Conservation (phyloP, 2,888 invertebrate species). For the Dicyrtoma fusca region DNA sequence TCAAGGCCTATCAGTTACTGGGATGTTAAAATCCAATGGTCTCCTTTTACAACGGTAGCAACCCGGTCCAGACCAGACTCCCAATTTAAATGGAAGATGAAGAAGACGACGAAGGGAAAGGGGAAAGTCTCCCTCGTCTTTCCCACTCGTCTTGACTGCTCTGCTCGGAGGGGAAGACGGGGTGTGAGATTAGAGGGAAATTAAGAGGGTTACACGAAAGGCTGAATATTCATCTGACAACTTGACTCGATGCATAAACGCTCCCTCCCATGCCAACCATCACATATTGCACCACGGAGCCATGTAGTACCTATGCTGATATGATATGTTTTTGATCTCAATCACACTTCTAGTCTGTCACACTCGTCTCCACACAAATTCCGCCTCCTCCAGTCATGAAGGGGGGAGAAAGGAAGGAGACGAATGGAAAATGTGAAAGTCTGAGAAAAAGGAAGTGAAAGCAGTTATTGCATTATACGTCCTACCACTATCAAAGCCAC, state of each 20-base stretch:
- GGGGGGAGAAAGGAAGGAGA: slow-evolving; percentile 12
- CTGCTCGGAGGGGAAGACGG: slow-evolving; percentile 9
- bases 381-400: neutral
- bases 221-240: slow-evolving; percentile 33
- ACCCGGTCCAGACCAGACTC: too few relatives aligned
- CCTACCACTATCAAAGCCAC: neutral
- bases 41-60: too few relatives aligned
- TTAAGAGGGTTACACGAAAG: slow-evolving; percentile 35
- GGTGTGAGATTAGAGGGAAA: slow-evolving; percentile 37
- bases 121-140: slow-evolving; percentile 1
- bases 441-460: neutral
- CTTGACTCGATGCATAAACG: neutral
- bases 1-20: neutral
- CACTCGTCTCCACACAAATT: neutral
- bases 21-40: neutral
- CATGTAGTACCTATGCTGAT: neutral
- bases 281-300: too few relatives aligned
- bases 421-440: slow-evolving; percentile 19
- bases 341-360: neutral
- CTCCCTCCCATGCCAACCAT: neutral
- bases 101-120: neutral
- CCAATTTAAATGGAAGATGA: neutral
- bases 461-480: neutral
- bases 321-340: too few relatives aligned
- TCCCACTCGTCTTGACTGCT: neutral